These are phyloP conservation scores for Mamestra brassicae DNA, from an alignment of 2,888 invertebrate species.

Conservation along the genomic window DNA sequence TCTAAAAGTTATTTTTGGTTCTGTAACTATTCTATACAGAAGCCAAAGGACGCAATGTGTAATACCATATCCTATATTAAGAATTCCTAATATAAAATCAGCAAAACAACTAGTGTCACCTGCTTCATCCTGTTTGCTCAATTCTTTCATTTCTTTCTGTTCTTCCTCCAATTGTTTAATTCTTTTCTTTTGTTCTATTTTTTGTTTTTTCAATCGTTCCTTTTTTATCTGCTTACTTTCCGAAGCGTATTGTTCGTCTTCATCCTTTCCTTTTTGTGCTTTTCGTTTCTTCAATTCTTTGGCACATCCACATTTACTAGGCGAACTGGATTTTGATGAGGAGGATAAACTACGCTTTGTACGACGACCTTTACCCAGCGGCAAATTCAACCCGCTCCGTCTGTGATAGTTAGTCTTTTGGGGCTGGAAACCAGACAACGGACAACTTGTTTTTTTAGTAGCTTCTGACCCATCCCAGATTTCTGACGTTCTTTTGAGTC, in stretches of 20 bases:
- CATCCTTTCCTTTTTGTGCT: constrained; percentile 11
- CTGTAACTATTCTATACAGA: constrained; percentile 58
- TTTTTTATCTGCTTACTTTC: constrained; percentile 59
- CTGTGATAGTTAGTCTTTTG: constrained; percentile 24
- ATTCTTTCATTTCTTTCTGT: constrained; percentile 55
- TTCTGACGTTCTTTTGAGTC: constrained; percentile 43
- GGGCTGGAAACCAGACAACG: constrained; percentile 20
- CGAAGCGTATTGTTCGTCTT: constrained; percentile 40
- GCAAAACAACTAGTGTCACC: constrained; percentile 67
- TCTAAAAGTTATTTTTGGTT: constrained; percentile 67
- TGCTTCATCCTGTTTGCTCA: constrained; percentile 59
- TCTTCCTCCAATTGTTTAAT: constrained; percentile 56
- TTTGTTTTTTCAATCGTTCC: constrained; percentile 53
- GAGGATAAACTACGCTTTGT: neutral
- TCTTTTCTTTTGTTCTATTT: constrained; percentile 50
- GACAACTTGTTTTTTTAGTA: constrained; percentile 3
- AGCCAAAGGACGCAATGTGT: constrained; percentile 44
- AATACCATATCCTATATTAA: constrained; percentile 58
- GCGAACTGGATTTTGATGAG: neutral
- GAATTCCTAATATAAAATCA: constrained; percentile 66
- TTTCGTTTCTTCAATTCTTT: constrained; percentile 6
- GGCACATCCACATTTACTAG: constrained; percentile 24
- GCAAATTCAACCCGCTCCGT: constrained; percentile 28
- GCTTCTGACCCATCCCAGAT: constrained; percentile 41
- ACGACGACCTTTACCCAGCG: neutral